Evolutionary conservation across 2,888 invertebrate species (phyloP).

Genomic region (Tenthredo mesomela): DNA sequence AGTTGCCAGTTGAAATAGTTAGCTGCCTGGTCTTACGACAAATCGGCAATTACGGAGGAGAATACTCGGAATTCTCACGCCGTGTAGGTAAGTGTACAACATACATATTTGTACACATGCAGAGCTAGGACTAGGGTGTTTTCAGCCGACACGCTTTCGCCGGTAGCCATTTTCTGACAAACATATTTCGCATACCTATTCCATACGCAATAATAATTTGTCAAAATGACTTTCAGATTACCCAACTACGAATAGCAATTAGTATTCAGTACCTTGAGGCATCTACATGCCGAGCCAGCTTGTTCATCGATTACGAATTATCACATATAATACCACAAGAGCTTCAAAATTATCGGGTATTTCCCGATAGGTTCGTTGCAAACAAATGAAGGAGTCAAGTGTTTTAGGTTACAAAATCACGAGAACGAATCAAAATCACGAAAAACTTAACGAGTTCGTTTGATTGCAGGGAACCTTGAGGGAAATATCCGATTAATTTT

Average conservation of each 20-base stretch:
- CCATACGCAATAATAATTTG: constrained; percentile 37
- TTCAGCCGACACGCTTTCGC: background rate
- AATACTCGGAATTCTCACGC: constrained; percentile 13
- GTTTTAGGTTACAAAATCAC: too few relatives aligned
- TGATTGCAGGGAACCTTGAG: too few relatives aligned
- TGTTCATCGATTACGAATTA: background rate
- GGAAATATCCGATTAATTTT: too few relatives aligned
- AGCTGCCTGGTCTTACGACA: constrained; percentile 14
- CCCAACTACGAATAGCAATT: background rate
- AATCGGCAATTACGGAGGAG: constrained; percentile 13
- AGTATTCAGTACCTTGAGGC: background rate
- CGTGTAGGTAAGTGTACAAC: constrained; percentile 1
- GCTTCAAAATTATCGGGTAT: too few relatives aligned
- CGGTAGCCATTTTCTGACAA: constrained; percentile 2
- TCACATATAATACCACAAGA: too few relatives aligned
- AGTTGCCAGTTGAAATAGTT: constrained; percentile 29
- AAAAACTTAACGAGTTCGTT: too few relatives aligned
- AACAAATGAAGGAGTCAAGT: too few relatives aligned
- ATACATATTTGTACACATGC: background rate
- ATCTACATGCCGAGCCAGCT: background rate
- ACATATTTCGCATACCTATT: constrained; percentile 18
- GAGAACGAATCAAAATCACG: too few relatives aligned
- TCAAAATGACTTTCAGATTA: constrained; percentile 28
- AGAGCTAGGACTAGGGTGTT: background rate
- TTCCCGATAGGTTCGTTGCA: too few relatives aligned